phyloP scores from a whole-genome alignment of 2,113 vertebrate species.

The Heliornis fulica region DNA sequence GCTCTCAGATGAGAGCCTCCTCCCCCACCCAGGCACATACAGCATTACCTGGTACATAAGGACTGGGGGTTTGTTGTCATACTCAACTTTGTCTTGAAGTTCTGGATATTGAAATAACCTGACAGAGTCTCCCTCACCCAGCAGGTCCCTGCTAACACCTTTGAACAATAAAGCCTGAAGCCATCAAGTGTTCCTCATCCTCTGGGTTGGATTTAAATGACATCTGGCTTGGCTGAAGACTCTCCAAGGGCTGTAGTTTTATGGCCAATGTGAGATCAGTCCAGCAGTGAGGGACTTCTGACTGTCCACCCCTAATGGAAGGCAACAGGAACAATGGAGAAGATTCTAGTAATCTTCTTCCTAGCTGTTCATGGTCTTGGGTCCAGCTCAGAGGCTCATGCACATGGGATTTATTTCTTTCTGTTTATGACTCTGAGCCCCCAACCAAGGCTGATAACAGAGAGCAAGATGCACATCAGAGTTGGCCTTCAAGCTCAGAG shows the following conservation, averaged over 20 bases:
- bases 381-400: neutral
- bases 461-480: neutral
- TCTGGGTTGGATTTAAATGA: neutral
- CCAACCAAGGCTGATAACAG: neutral
- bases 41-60: too few species aligned
- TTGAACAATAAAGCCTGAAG: neutral
- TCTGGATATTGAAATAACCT: neutral
- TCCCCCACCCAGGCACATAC: neutral
- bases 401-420: neutral
- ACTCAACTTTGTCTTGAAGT: too few species aligned
- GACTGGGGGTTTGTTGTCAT: too few species aligned
- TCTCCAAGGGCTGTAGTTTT: neutral
- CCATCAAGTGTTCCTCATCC: neutral
- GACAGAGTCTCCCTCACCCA: neutral
- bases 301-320: neutral
- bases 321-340: too few species aligned
- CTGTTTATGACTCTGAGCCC: too few species aligned
- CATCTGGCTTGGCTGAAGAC: neutral
- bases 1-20: neutral
- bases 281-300: neutral
- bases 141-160: neutral
- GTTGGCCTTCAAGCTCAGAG: neutral
- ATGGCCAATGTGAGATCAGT: too few species aligned
- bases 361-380: too few species aligned
- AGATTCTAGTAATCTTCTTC: neutral